These are phyloP conservation scores for Ruditapes philippinarum DNA, from an alignment of 1,140 invertebrate species.

Conservation along the genomic window DNA sequence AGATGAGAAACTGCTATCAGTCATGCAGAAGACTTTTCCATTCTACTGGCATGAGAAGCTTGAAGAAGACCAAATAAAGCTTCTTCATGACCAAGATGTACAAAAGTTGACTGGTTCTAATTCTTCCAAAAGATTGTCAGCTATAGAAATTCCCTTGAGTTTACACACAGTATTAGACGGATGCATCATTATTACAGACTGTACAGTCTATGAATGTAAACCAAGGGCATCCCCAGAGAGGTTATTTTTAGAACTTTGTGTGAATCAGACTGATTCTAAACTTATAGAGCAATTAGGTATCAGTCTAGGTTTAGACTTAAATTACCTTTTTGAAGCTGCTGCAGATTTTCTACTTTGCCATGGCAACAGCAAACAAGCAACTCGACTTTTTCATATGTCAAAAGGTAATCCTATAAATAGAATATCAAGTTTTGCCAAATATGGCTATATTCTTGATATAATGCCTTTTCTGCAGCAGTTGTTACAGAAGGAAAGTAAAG, in stretches of 20 bases:
- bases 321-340: conserved; percentile 91
- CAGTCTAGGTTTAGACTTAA: conserved; percentile 89
- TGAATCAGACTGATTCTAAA: conserved; percentile 87
- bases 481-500: conserved; percentile 87
- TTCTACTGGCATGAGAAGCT: conserved; percentile 84
- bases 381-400: conserved; percentile 91
- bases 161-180: conserved; percentile 86
- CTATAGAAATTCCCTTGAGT: conserved; percentile 73
- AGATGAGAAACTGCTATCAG: conserved; percentile 81
- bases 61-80: conserved; percentile 71
- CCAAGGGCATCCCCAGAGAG: conserved; percentile 90
- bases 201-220: conserved; percentile 90
- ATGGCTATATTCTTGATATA: conserved; percentile 91
- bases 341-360: conserved; percentile 91
- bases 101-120: not conserved
- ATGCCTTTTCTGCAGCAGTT: conserved; percentile 89
- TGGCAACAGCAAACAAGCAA: conserved; percentile 90
- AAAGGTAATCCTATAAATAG: conserved; percentile 91
- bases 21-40: conserved; percentile 82
- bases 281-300: conserved; percentile 84
- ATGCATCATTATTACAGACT: conserved; percentile 91
- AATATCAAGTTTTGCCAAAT: conserved; percentile 91
- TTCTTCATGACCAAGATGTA: conserved; percentile 47
- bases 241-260: conserved; percentile 90
- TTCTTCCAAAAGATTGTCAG: conserved; percentile 39